Evolutionary conservation across 1,140 invertebrate species (phyloP), one percentile per base, ranked within the genome.

Genomic region (Coenobita brevimanus): DNA sequence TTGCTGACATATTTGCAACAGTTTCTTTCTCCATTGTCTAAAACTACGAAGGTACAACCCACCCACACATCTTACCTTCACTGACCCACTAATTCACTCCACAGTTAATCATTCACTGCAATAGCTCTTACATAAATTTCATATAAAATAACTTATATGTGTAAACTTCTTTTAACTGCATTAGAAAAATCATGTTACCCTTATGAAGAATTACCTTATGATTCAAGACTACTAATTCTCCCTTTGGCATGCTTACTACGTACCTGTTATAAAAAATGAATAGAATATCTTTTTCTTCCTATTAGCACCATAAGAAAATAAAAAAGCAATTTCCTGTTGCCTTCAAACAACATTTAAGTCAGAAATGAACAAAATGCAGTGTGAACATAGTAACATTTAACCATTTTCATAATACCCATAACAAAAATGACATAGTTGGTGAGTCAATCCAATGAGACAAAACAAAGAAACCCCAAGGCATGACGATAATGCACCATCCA

Each of bases 301-400:
- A 87, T 87, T 87, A 87, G 85, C 85, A 87, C 85, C 85, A 87
- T 87, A 87, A 79, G 84, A 87, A 87, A 87, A 87, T 67, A 54
- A 87, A 82, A 82, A 30, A 71, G n/a, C n/a, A 86, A 79, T 41
- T 50, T 64, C 84, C 46, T 43, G 67, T 71, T 71, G 43, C 67
- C 54, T 30, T 79, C 24, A 87, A 80, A 87, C 38, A 79, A 67
- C 36, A 38, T n/a, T n/a, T 80, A 73, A 50, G 67, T 60, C 69
- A 69, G 64, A 80, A 87, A 60, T 71, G 78, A 87, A 79, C 50
- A 69, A 87, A 60, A 79, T 87, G 84, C 85, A 87, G 85, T 87
- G 85, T 87, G 76, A 87, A 87, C 79, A 71, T 62, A 67, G 76
- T 80, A 75, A 81, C 24, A 57, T 80, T 79, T 67, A 8, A 50